Evolutionary conservation across 2,113 vertebrate genomes (phyloP).

Genomic region (Apaloderma vittatum): DNA sequence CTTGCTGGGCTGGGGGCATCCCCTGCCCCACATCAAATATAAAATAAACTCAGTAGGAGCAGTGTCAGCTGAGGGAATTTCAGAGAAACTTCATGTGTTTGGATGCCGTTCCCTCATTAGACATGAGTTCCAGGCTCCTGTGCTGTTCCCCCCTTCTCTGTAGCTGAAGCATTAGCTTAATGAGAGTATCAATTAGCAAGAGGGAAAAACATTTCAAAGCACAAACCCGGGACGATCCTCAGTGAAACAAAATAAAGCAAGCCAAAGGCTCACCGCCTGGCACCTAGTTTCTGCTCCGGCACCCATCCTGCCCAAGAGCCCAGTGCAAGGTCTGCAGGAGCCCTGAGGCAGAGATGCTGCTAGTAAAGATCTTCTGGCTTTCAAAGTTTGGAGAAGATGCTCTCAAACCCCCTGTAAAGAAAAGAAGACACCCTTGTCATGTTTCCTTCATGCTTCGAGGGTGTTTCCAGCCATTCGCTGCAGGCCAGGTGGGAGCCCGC

Average conservation of each 20-base stretch:
- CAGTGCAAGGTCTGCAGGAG: fast-evolving
- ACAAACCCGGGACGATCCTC: fast-evolving
- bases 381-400: background rate
- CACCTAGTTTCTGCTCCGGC: background rate
- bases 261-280: fast-evolving
- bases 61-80: fast-evolving
- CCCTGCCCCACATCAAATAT: fast-evolving
- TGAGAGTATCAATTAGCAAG: background rate
- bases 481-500: background rate
- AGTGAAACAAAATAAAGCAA: background rate
- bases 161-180: background rate
- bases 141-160: background rate
- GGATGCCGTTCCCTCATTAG: background rate
- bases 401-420: background rate
- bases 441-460: background rate
- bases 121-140: background rate
- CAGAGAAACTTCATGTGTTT: fast-evolving
- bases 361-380: too few relatives aligned
- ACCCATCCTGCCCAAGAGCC: background rate
- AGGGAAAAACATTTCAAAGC: too few relatives aligned
- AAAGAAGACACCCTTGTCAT: background rate
- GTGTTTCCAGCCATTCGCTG: background rate
- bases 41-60: fast-evolving
- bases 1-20: background rate
- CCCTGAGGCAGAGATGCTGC: background rate